Evolutionary conservation across 2,888 invertebrate genomes (phyloP), one percentile per base, ranked within the genome.

Genomic region (Teinopalpus imperialis): DNA sequence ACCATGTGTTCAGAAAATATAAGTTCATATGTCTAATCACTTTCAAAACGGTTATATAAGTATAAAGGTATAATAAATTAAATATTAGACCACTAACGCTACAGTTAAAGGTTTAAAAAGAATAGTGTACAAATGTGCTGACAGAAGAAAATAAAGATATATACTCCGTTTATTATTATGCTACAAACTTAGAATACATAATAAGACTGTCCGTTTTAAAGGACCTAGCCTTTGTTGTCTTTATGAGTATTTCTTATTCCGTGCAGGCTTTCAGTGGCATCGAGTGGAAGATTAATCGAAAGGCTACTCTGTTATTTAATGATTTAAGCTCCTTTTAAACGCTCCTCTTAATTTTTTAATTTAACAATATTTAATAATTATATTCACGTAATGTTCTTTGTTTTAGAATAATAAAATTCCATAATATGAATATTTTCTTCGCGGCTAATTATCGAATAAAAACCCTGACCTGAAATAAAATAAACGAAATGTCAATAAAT

Each of bases 121-220:
- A 23, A 40, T 7, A 14, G 13, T 30, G 20, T 12, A 13, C 40
- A 13, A 30, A 30, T 30, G 21, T 21, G 20, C n/a, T 40, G 13
- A 20, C n/a, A 20, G 23, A 13, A 30, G n/a, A n/a, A n/a, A n/a
- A n/a, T n/a, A n/a, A n/a, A n/a, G n/a, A n/a, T n/a, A n/a, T n/a
- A n/a, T 32, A 10, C 13, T 8, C 26, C 31, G 9, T 37, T 44
- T 37, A 24, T 23, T 44, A 31, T 44, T 20, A 39, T 27, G 18
- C 27, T 34, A 45, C 39, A 40, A 45, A 45, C 27, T 40, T 45
- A 39, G 45, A 45, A 45, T 45, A 27, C 31, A 27, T 29, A 40
- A 45, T 20, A 45, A 37, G 32, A n/a, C n/a, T 24, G 32, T 20
- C 31, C 32, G 26, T 26, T 8, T 39, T 39, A 34, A 34, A 40